Base-by-base conservation (phyloP, 1,140 invertebrate genomes). In the Drosophila athabasca region DNA sequence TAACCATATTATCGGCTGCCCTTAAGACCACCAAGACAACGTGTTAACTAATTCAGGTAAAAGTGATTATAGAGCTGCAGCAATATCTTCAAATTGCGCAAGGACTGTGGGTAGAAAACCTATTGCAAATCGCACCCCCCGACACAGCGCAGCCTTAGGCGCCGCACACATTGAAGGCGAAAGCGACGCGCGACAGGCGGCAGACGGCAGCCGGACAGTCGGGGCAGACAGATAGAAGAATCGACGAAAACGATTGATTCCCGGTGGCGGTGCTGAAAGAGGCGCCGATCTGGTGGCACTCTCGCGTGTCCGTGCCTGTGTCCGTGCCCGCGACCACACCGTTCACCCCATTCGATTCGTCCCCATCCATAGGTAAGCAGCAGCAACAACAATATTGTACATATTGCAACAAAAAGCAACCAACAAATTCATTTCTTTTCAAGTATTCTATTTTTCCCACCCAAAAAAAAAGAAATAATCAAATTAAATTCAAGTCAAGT, bases 381-480 rank as follows among this genome's bases (percentile, higher is more conserved):
- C 76, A 72, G 74, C 79, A 88, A 68, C 49, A 66, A 78, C 46
- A 69, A 76, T 39, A 79, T 29, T 48, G 29, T 67, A 50, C 82
- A 85, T 61, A 82, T 70, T 75, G 62, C 62, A 68, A 62, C 41
- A 62, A 76, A 58, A 65, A 49, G 62, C 61, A 65, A 78, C 62
- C 83, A 88, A 76, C 78, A 68, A 76, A 87, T 88, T 87, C 74
- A 84, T 84, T 81, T 87, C 87, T 87, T 87, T 85, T 87, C 83
- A 88, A 88, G 83, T 82, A 87, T 87, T 87, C 82, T 87, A 87
- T 88, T 81, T 85, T 87, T 87, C 82, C 82, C 82, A 71, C 88
- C 82, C 82, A 83, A 79, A 83, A 83, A 71, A 70, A 83, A 76
- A 68, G 44, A 58, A 62, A 69, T 53, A 61, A 61, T 50, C 13